Evolutionary conservation across 2,888 invertebrate species (phyloP).

Genomic region (Tortricodes alternella): DNA sequence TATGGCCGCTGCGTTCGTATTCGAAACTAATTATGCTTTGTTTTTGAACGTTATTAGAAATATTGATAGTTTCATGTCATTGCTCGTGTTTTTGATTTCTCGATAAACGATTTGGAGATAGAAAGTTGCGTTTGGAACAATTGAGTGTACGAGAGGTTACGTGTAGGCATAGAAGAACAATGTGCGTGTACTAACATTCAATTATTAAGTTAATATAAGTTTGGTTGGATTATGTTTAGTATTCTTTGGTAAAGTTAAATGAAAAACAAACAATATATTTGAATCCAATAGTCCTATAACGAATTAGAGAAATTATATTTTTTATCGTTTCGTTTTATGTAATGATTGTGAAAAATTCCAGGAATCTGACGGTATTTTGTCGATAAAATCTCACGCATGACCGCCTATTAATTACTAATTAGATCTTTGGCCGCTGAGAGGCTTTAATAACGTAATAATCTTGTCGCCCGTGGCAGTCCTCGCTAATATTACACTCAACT

Average conservation of each 20-base stretch:
- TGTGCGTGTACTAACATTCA: constrained; percentile 11
- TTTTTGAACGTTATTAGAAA: constrained; percentile 81
- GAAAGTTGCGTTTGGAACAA: constrained; percentile 74
- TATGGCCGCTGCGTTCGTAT: constrained; percentile 71
- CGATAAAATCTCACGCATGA: constrained; percentile 28
- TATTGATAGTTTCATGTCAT: constrained; percentile 82
- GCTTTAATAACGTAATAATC: constrained; percentile 61
- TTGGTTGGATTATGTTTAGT: not conserved
- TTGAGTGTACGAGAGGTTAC: constrained; percentile 58
- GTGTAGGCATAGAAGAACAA: constrained; percentile 26
- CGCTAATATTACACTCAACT: constrained; percentile 56
- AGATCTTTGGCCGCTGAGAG: constrained; percentile 53
- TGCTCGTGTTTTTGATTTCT: constrained; percentile 75
- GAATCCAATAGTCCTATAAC: not conserved
- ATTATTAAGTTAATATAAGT: constrained; percentile 18
- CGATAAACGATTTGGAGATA: constrained; percentile 74
- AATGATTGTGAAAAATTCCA: not conserved
- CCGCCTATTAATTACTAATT: constrained; percentile 61
- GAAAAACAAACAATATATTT: not conserved
- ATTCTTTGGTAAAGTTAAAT: not conserved
- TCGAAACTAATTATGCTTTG: constrained; percentile 77
- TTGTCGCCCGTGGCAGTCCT: constrained; percentile 69
- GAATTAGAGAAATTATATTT: not conserved
- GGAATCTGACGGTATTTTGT: not conserved
- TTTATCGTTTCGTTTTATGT: not conserved